phyloP scores from a whole-genome alignment of 2,888 invertebrate species.

The Labia minor region DNA sequence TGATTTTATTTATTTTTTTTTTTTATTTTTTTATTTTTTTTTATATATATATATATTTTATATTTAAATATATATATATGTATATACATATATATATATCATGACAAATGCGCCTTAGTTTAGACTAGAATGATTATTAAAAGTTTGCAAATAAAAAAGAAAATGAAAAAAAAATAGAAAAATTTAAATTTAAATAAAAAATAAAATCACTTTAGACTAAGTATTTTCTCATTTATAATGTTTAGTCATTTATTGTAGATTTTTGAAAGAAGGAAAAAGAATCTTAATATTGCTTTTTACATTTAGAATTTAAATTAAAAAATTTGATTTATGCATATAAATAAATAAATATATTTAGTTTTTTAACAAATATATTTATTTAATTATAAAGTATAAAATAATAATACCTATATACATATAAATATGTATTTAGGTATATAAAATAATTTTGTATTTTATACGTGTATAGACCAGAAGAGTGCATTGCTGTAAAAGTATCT shows the following conservation, averaged over 20 bases:
- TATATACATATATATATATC: too few relatives aligned
- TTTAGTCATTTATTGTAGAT: constrained; percentile 3
- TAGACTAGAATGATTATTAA: background rate
- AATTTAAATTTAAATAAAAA: too few relatives aligned
- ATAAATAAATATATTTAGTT: background rate
- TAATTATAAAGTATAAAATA: too few relatives aligned
- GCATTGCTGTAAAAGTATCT: constrained; percentile 13
- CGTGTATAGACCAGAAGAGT: background rate
- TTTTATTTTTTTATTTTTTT: too few relatives aligned
- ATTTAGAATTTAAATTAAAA: background rate
- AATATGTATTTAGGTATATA: background rate
- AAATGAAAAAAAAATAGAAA: background rate
- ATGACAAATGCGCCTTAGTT: background rate
- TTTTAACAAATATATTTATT: background rate
- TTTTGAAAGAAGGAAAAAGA: too few relatives aligned
- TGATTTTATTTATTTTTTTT: constrained; percentile 4
- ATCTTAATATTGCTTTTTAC: background rate
- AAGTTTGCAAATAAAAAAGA: background rate
- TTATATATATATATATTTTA: too few relatives aligned
- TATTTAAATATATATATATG: too few relatives aligned
- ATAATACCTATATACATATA: background rate
- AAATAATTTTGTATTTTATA: constrained; percentile 13
- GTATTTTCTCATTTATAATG: background rate
- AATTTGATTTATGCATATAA: background rate
- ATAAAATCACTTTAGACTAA: too few relatives aligned